Evolutionary conservation across 2,797 vertebrate species (phyloP).

Genomic region (Caiman crocodilus): DNA sequence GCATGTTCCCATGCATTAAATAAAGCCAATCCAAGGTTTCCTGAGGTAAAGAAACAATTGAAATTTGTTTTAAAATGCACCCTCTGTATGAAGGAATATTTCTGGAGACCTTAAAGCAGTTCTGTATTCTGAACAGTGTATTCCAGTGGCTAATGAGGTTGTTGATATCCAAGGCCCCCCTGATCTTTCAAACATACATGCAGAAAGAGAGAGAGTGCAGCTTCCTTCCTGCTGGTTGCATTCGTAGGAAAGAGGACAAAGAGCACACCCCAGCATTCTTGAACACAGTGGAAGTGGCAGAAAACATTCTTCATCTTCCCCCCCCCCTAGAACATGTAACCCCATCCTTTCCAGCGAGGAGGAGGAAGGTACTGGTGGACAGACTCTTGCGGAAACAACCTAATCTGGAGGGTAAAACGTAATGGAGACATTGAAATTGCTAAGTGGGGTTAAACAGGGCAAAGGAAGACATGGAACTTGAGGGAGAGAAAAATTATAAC

Average conservation of each 20-base stretch:
- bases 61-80: not conserved
- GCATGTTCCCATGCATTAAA: constrained; percentile 97
- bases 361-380: not conserved
- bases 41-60: constrained; percentile 87
- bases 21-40: constrained; percentile 95
- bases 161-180: not conserved
- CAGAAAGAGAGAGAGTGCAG: no score
- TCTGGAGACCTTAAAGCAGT: not conserved
- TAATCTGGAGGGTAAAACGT: not conserved
- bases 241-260: not conserved
- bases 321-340: no score
- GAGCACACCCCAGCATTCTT: not conserved
- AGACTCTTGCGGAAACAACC: not conserved
- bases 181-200: not conserved
- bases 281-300: not conserved
- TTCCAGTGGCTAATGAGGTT: not conserved
- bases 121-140: not conserved
- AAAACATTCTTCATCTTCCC: not conserved
- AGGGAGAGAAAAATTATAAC: not conserved
- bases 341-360: not conserved
- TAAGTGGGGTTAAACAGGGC: rapidly evolving
- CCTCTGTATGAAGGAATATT: not conserved
- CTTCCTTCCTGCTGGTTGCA: not conserved
- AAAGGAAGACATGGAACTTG: not conserved
- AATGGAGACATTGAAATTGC: not conserved